Percentiles rank a stretch among this genome's conserved stretches.
These are phyloP conservation scores for Cynopterus brachyotis DNA, from an alignment of 2,113 vertebrate genomes.

Conservation along the genomic window DNA sequence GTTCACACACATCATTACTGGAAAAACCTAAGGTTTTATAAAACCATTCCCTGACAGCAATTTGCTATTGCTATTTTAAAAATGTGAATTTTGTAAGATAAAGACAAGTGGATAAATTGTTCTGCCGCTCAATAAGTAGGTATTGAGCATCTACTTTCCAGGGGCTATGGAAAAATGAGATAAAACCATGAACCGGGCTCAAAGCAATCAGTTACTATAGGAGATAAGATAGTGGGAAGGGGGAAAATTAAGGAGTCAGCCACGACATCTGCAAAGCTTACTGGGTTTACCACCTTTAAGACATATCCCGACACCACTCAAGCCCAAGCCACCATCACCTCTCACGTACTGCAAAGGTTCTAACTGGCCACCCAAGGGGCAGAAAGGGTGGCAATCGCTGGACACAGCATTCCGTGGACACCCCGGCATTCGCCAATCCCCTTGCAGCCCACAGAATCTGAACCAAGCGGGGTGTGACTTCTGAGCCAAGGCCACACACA, in stretches of 20 bases:
- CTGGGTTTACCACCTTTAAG: not conserved
- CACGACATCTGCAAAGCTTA: not conserved
- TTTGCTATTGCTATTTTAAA: not conserved
- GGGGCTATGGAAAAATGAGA: not conserved
- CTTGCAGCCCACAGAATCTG: not conserved
- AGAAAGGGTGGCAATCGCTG: not conserved
- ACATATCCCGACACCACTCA: rapidly evolving
- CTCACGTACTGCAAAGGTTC: rapidly evolving
- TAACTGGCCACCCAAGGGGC: not conserved
- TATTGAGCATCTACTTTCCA: not conserved
- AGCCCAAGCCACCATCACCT: rapidly evolving
- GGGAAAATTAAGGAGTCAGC: not conserved
- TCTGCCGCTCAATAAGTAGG: not conserved
- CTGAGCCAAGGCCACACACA: not conserved
- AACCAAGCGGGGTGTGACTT: not conserved
- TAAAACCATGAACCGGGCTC: not conserved
- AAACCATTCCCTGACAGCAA: not conserved
- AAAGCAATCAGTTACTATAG: not conserved
- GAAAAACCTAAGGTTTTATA: not conserved
- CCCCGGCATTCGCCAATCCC: not conserved
- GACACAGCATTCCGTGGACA: too few relatives aligned
- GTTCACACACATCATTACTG: not conserved
- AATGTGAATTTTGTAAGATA: not conserved
- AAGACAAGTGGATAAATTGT: not conserved
- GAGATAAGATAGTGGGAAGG: not conserved